Percentiles rank a stretch among this genome's conserved stretches.
phyloP scores from a whole-genome alignment of 2,888 invertebrate genomes.

The Pogonocherus hispidulus region DNA sequence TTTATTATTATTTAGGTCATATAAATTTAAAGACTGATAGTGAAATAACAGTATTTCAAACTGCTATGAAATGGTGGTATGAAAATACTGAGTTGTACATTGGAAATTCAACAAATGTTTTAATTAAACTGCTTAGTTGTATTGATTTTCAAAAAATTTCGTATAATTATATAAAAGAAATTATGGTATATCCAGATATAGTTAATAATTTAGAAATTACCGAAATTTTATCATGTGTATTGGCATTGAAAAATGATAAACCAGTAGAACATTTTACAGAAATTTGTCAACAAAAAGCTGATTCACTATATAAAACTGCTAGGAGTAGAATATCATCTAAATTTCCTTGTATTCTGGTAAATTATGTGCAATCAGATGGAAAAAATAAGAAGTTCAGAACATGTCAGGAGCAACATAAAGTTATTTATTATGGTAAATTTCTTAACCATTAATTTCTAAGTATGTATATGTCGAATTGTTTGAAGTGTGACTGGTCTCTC shows the following conservation, averaged over 20 bases:
- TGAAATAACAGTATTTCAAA: constrained; percentile 64
- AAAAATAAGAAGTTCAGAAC: constrained; percentile 19
- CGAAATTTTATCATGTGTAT: constrained; percentile 55
- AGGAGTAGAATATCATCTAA: constrained; percentile 39
- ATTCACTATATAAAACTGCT: constrained; percentile 38
- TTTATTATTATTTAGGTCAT: constrained; percentile 64
- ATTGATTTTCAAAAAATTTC: constrained; percentile 58
- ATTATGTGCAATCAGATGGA: constrained; percentile 19
- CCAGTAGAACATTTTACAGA: constrained; percentile 39
- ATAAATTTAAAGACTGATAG: constrained; percentile 49
- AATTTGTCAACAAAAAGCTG: constrained; percentile 39
- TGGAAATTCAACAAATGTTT: constrained; percentile 38
- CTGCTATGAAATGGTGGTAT: constrained; percentile 65
- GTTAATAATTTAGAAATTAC: constrained; percentile 50
- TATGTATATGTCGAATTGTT: too few species aligned
- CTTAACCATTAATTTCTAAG: neutral
- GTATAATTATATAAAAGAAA: constrained; percentile 56
- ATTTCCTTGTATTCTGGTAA: constrained; percentile 50
- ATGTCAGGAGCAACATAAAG: constrained; percentile 8
- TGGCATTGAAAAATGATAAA: constrained; percentile 45
- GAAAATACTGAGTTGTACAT: constrained; percentile 52
- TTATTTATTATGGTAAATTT: constrained; percentile 47
- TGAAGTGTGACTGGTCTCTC: too few species aligned
- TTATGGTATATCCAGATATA: constrained; percentile 59
- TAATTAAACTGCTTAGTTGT: constrained; percentile 60